Conservation (phyloP, 2,888 invertebrate genomes). For the Macrosiphum euphorbiae region DNA sequence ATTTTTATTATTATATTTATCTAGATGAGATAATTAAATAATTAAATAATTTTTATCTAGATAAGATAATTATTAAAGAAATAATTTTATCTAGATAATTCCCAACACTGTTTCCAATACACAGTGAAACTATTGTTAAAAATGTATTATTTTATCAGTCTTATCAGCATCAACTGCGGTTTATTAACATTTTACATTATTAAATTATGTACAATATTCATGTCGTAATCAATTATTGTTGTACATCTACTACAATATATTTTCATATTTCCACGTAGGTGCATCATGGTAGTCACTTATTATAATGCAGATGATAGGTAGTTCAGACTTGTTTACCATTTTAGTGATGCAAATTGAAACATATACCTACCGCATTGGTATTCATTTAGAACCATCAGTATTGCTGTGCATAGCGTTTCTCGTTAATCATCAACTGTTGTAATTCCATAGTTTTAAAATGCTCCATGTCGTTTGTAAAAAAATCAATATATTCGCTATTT, state of each 20-base stretch:
- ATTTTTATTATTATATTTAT: no score
- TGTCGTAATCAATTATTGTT: not conserved
- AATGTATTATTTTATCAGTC: no score
- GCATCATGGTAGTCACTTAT: not conserved
- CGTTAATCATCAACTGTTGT: not conserved
- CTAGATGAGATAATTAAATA: no score
- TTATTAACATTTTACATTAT: no score
- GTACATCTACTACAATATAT: not conserved
- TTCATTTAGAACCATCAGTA: not conserved
- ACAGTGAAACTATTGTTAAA: no score
- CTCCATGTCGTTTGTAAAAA: not conserved
- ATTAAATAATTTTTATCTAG: no score
- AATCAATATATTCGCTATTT: not conserved
- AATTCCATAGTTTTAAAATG: not conserved
- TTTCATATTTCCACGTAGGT: not conserved
- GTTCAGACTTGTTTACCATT: not conserved
- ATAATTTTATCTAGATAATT: no score
- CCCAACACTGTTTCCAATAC: no score
- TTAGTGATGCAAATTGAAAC: not conserved
- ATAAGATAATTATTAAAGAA: no score
- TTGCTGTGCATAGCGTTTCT: not conserved
- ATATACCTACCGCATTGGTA: not conserved
- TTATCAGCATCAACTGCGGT: no score
- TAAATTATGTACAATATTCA: no score
- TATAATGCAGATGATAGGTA: not conserved